Base-by-base conservation (phyloP, 1,140 invertebrate species). In the Diprion similis region DNA sequence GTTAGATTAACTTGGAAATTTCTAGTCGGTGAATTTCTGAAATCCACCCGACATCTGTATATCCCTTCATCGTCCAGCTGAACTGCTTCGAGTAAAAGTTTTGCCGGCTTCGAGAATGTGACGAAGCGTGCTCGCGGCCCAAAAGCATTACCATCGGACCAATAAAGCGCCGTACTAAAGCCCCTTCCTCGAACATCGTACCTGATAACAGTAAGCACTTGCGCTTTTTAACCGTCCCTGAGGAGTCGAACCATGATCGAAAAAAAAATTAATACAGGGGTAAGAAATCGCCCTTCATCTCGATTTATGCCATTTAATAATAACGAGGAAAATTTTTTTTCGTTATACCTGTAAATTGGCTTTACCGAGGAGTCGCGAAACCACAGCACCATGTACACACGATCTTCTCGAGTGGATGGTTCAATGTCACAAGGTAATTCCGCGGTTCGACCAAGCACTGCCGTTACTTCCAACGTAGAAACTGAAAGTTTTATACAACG, bases 361-460 rank as follows among this genome's bases (percentile, higher is more conserved):
- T 95, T 95, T 68, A 93, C 92, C 24, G 92, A 93, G 70, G 92
- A 92, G 82, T 96, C 94, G 77, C 94, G 90, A 86, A 96, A 97
- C 95, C 95, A 97, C 9, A 97, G 89, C 76, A 97, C 95, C 93
- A 97, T 95, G 86, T 95, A 95, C 75, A 96, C 94, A 76, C 94
- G 89, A 84, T 97, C 95, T 78, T 95, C 93, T 81, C 91, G 90
- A 74, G 92, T 91, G 81, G 89, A 88, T 47, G 94, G 92, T 83
- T 94, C 92, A 81, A 96, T 95, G 88, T 96, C 94, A 88, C 95
- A 96, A 59, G 95, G 95, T 77, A 97, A 88, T 71, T 91, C 91
- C 73, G 94, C 94, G 72, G 91, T 93, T 71, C 92, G 89, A 66
- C 94, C 93, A 75, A 96, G 91, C 48, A 97, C 95, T 13, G 94